A percentile compares a stretch with the other conserved stretches of the same genome.
Conservation (phyloP, 2,797 vertebrate genomes). For the Tinamus major region DNA sequence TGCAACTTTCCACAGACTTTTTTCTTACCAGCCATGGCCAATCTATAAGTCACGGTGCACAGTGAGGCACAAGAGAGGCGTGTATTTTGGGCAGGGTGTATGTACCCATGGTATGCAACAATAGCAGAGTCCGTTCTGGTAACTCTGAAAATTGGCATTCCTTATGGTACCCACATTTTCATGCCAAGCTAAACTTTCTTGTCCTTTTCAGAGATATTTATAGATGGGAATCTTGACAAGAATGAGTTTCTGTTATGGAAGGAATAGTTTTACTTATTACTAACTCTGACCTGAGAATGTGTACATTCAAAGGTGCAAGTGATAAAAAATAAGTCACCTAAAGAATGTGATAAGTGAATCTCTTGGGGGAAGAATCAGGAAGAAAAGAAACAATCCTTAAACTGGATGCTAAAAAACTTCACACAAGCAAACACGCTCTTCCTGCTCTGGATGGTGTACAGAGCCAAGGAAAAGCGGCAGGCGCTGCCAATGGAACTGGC, state of each 20-base stretch:
- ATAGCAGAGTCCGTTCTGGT: slow-evolving; percentile 34
- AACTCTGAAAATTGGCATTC: slow-evolving; percentile 64
- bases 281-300: background rate
- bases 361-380: background rate
- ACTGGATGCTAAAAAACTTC: background rate
- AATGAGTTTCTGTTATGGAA: slow-evolving; percentile 75
- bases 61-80: background rate
- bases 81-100: background rate
- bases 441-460: background rate
- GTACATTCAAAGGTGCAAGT: slow-evolving; percentile 34
- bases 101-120: background rate
- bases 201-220: slow-evolving; percentile 77
- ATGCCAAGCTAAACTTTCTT: slow-evolving; percentile 79
- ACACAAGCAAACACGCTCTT: background rate
- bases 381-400: background rate
- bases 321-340: slow-evolving; percentile 15
- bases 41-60: background rate
- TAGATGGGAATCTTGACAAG: slow-evolving; percentile 80
- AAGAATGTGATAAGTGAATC: slow-evolving; percentile 3
- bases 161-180: slow-evolving; percentile 64
- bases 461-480: background rate
- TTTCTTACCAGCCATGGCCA: background rate
- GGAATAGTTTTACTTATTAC: slow-evolving; percentile 66
- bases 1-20: background rate
- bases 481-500: background rate